phyloP scores from a whole-genome alignment of 2,888 invertebrate genomes.

The Pycnomerus fuliginosus region DNA sequence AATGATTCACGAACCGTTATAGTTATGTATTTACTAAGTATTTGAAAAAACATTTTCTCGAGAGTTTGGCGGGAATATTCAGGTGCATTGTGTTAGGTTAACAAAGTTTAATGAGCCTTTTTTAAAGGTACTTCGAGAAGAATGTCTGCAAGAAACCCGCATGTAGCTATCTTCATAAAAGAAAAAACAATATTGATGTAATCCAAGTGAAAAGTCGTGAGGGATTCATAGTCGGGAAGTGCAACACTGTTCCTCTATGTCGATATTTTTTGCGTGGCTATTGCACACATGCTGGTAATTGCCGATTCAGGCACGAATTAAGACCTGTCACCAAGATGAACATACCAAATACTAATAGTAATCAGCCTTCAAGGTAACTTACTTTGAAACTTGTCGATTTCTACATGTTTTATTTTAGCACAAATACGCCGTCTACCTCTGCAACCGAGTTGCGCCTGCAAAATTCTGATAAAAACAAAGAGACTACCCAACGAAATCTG shows the following conservation, averaged over 20 bases:
- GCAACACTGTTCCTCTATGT: constrained; percentile 24
- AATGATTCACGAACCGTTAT: no score
- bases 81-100: no score
- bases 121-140: constrained; percentile 11
- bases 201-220: constrained; percentile 15
- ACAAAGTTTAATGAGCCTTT: background rate
- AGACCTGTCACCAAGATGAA: constrained; percentile 22
- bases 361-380: constrained; percentile 21
- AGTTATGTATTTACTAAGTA: no score
- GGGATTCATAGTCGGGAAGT: constrained; percentile 13
- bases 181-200: constrained; percentile 10
- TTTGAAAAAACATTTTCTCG: no score
- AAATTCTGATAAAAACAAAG: constrained; percentile 7
- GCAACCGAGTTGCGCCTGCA: constrained; percentile 25
- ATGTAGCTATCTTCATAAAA: constrained; percentile 15
- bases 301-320: constrained; percentile 38
- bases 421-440: constrained; percentile 37
- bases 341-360: constrained; percentile 23
- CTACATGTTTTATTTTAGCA: constrained; percentile 31
- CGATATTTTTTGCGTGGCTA: constrained; percentile 36
- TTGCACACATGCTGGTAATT: constrained; percentile 38
- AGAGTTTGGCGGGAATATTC: no score
- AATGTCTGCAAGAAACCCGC: constrained; percentile 8
- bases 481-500: constrained; percentile 7
- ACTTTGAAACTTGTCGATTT: constrained; percentile 1